Percentiles rank a stretch among this genome's conserved stretches.
Evolutionary conservation across 2,888 invertebrate species (phyloP).

Genomic region (Stenichneumon culpator): DNA sequence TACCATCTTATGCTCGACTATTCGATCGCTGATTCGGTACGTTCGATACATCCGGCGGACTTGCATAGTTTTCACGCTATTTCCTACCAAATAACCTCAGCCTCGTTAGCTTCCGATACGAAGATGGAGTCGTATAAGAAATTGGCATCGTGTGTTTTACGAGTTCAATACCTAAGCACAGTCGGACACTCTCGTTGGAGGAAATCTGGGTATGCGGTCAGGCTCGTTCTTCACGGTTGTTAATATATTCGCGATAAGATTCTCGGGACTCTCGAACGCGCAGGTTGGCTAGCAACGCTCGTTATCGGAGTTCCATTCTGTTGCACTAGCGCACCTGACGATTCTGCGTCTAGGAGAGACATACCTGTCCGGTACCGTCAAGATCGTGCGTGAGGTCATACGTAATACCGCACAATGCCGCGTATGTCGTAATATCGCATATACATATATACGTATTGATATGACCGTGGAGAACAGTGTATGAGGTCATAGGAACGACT

Average conservation of each 20-base stretch:
- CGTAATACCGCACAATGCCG: not conserved
- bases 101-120: not conserved
- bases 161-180: not conserved
- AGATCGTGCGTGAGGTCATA: conserved; percentile 2
- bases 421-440: not conserved
- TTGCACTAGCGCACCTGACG: conserved; percentile 11
- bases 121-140: not conserved
- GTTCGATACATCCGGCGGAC: not conserved
- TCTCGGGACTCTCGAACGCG: not conserved
- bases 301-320: conserved; percentile 37
- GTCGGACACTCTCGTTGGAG: conserved; percentile 15
- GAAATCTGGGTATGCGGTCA: conserved; percentile 43
- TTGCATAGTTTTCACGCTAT: not conserved
- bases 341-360: not conserved
- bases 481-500: not conserved
- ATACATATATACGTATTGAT: not conserved
- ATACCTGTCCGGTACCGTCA: not conserved
- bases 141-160: not conserved
- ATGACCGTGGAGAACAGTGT: not conserved
- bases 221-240: conserved; percentile 61
- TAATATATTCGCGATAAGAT: conserved; percentile 55
- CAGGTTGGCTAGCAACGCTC: conserved; percentile 7
- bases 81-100: not conserved
- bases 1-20: not conserved
- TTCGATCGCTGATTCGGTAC: not conserved